Conservation (phyloP, 2,888 invertebrate genomes). For the Archips crataeganus region DNA sequence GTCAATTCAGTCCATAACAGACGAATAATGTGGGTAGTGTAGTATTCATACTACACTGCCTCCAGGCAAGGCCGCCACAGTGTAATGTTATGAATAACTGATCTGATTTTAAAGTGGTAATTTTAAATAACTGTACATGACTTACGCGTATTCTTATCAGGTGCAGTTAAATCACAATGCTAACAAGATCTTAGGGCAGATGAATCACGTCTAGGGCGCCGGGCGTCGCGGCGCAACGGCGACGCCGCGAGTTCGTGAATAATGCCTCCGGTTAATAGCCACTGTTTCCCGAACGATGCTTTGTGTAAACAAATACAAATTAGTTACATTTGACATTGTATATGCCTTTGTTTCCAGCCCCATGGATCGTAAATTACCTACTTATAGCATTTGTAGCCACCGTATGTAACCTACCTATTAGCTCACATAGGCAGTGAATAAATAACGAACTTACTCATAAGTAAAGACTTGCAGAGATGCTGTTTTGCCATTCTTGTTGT, state of each 20-base stretch:
- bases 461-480: background rate
- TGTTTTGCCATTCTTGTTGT: background rate
- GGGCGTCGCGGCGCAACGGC: background rate
- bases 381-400: background rate
- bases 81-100: background rate
- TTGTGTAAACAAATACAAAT: conserved; percentile 2
- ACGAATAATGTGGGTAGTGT: conserved; percentile 13
- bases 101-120: background rate
- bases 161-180: background rate
- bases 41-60: background rate
- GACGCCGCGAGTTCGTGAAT: background rate
- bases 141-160: conserved; percentile 1
- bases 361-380: background rate
- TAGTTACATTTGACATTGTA: background rate
- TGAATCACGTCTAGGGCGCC: conserved; percentile 13
- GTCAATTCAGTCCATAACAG: background rate
- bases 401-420: background rate
- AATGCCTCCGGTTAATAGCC: background rate
- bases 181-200: conserved; percentile 5
- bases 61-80: background rate
- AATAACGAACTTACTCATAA: background rate
- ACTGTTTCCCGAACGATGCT: background rate
- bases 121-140: background rate
- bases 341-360: background rate
- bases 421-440: background rate